Conservation (phyloP, 1,140 invertebrate species). For the Apis mellifera region DNA sequence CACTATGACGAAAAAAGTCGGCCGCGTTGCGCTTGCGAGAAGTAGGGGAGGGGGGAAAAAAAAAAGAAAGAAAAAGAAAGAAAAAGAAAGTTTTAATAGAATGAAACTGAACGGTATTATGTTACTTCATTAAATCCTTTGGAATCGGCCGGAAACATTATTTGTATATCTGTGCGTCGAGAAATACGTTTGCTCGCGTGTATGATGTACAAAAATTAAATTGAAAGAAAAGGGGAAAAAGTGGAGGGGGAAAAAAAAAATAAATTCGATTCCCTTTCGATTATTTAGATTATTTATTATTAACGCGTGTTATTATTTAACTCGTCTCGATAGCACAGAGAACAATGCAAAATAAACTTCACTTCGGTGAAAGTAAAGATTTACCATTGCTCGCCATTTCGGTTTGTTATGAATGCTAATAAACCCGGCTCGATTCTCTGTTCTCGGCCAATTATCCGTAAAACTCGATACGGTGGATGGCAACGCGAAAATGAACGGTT, state of each 20-base stretch:
- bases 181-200: constrained; percentile 6
- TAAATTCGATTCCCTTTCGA: not conserved
- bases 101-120: not conserved
- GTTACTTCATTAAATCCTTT: constrained; percentile 26
- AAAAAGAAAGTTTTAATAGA: constrained; percentile 12
- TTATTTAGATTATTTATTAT: too few species aligned
- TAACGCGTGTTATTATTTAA: too few species aligned
- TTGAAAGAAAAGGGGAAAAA: too few species aligned
- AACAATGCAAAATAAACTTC: not conserved
- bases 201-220: too few species aligned
- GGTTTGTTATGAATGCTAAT: constrained; percentile 22
- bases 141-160: not conserved
- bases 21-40: not conserved
- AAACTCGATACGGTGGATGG: not conserved
- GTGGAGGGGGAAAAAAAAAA: not conserved
- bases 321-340: not conserved
- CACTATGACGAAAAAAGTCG: not conserved
- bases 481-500: not conserved
- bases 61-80: too few species aligned
- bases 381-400: constrained; percentile 11
- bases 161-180: not conserved
- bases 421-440: not conserved
- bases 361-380: not conserved
- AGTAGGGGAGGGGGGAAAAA: too few species aligned
- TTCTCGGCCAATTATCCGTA: constrained; percentile 9